Base-by-base conservation (phyloP, 1,140 invertebrate genomes). In the Drosophila kurseongensis region DNA sequence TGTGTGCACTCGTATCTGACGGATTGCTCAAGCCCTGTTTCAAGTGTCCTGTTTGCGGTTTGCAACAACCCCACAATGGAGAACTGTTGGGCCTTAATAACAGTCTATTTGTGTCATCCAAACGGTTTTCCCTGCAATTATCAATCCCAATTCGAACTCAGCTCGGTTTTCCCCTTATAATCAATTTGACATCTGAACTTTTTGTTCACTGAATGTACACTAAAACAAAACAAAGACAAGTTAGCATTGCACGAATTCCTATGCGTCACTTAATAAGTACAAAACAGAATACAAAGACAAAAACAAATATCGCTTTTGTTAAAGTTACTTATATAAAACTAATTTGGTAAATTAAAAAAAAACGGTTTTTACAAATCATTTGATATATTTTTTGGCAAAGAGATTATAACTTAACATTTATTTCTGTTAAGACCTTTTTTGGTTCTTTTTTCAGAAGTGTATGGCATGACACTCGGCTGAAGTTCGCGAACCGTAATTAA, bases 31-130 rank as follows among this genome's bases (percentile, higher is more conserved):
- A 69, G 58, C 78, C 72, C 7, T 8, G 48, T 14, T 32, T 74
- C 80, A 68, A 84, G 78, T 86, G 68, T 86, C 84, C 84, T 86
- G 75, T 48, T 56, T 80, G 82, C 75, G 68, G 69, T 79, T 81
- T 29, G 41, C 35, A 54, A 47, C 47, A 44, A 62, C 54, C 62
- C 51, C 55, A 44, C 38, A 13, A 68, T 13, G 29, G 14, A 29
- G 10, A 16, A 29, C 27, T 32, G 38, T 41, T 66, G 35, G 18
- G 44, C 66, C 55, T 38, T 86, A 86, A 86, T 86, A 86, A 86
- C 83, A 47, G 56, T 86, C 83, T 84, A 86, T 86, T 86, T 86
- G 84, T 86, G 79, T 86, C 83, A 86, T 89, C 75, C 61, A 8
- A 41, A 59, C 23, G 42, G 52, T 59, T 75, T 75, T 50, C 45